A percentile compares a stretch with the other conserved stretches of the same genome.
phyloP scores from a whole-genome alignment of 2,888 invertebrate genomes.

The Xestia c-nigrum region DNA sequence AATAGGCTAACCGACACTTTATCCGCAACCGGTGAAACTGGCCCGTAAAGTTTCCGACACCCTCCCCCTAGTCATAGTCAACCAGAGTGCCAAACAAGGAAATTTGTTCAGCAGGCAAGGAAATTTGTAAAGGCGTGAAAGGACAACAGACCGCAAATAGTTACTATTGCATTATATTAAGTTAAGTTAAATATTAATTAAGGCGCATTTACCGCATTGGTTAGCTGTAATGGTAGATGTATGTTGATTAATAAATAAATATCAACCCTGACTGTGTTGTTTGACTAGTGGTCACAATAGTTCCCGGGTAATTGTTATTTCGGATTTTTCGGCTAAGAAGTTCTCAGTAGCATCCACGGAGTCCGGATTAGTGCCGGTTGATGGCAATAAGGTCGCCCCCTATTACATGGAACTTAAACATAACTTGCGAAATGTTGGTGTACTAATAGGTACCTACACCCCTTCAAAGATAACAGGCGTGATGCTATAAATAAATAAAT shows the following conservation, averaged over 20 bases:
- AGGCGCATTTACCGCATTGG: too few relatives aligned
- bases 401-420: background rate
- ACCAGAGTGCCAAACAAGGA: background rate
- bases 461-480: background rate
- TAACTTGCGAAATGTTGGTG: background rate
- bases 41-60: background rate
- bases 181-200: too few relatives aligned
- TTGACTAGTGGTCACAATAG: too few relatives aligned
- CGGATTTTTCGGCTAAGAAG: background rate
- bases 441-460: background rate
- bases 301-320: background rate
- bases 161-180: too few relatives aligned
- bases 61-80: background rate
- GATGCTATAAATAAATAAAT: too few relatives aligned
- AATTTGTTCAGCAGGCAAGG: background rate
- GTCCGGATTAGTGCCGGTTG: background rate
- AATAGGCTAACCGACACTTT: too few relatives aligned
- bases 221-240: too few relatives aligned
- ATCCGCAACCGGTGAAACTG: too few relatives aligned
- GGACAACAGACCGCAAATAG: background rate
- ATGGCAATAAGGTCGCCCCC: background rate
- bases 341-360: background rate
- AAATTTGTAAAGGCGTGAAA: too few relatives aligned
- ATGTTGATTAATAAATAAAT: too few relatives aligned
- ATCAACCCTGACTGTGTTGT: too few relatives aligned